These are phyloP conservation scores for Heliconius hewitsoni DNA, from an alignment of 1,140 invertebrate genomes.

Conservation along the genomic window DNA sequence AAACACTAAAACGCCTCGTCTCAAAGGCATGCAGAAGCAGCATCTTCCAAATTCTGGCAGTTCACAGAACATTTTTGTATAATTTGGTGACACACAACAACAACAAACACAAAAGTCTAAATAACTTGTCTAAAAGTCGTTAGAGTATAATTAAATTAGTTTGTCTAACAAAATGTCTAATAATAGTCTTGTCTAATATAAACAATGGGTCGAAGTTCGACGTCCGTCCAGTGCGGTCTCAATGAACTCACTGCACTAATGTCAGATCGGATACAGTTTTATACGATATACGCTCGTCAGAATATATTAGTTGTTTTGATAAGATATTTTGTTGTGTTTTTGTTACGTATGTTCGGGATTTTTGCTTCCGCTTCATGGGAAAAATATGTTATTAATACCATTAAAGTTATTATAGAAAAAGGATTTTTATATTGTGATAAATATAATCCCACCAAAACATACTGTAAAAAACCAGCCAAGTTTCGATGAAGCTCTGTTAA, in stretches of 20 bases:
- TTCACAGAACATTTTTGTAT: conserved; percentile 61
- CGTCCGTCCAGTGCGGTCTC: neutral
- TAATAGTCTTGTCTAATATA: neutral
- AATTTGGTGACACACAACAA: neutral
- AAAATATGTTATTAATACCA: neutral
- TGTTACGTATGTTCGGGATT: neutral
- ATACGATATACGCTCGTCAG: neutral
- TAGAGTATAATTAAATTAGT: no score
- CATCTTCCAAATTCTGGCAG: conserved; percentile 58
- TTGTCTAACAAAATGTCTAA: neutral
- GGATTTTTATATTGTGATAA: no score
- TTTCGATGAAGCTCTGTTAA: no score
- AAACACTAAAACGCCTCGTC: conserved; percentile 55
- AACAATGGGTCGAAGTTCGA: neutral
- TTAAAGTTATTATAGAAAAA: neutral
- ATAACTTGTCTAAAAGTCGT: neutral
- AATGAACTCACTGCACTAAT: conserved; percentile 8
- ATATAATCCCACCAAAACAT: no score
- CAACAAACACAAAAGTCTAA: neutral
- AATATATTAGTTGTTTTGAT: neutral
- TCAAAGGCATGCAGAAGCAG: conserved; percentile 61
- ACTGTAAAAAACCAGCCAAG: no score
- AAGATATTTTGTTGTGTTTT: neutral
- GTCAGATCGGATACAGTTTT: neutral
- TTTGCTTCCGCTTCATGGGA: neutral